These are phyloP conservation scores for Anadara kagoshimensis DNA, from an alignment of 1,140 invertebrate species.

Conservation along the genomic window DNA sequence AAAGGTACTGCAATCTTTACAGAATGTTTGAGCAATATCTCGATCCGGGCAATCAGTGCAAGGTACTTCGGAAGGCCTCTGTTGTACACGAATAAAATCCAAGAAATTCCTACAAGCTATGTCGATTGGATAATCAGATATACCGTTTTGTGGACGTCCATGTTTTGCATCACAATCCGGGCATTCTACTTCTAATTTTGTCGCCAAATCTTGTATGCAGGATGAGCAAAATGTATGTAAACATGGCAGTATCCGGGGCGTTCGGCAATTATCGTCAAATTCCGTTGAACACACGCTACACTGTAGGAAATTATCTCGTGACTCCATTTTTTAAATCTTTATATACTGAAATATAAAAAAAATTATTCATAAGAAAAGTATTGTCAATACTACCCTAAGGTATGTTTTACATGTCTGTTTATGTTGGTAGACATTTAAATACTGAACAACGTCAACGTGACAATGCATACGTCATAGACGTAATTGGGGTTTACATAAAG, in stretches of 20 bases:
- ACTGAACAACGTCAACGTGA: too few species aligned
- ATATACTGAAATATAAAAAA: too few species aligned
- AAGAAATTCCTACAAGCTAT: conserved; percentile 38
- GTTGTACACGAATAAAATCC: conserved; percentile 38
- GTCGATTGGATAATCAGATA: conserved; percentile 27
- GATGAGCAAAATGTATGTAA: conserved; percentile 38
- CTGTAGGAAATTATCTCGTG: conserved; percentile 6
- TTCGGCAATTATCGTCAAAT: conserved; percentile 33
- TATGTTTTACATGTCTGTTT: too few species aligned
- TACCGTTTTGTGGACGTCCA: conserved; percentile 12
- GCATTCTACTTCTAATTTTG: conserved; percentile 21
- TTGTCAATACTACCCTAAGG: too few species aligned
- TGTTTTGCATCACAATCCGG: conserved; percentile 26
- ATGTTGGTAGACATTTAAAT: too few species aligned
- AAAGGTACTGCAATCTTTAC: conserved; percentile 36
- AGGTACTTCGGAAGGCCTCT: conserved; percentile 26
- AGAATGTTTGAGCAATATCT: conserved; percentile 33
- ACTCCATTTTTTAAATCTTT: too few species aligned
- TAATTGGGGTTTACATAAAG: too few species aligned
- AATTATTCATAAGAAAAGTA: too few species aligned
- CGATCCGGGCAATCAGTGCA: conserved; percentile 43
- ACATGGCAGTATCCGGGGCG: conserved; percentile 29
- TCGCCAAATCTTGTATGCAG: conserved; percentile 28
- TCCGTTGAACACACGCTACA: conserved; percentile 36
- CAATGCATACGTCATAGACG: too few species aligned